phyloP scores from a whole-genome alignment of 2,797 vertebrate species.

The Artibeus lituratus region DNA sequence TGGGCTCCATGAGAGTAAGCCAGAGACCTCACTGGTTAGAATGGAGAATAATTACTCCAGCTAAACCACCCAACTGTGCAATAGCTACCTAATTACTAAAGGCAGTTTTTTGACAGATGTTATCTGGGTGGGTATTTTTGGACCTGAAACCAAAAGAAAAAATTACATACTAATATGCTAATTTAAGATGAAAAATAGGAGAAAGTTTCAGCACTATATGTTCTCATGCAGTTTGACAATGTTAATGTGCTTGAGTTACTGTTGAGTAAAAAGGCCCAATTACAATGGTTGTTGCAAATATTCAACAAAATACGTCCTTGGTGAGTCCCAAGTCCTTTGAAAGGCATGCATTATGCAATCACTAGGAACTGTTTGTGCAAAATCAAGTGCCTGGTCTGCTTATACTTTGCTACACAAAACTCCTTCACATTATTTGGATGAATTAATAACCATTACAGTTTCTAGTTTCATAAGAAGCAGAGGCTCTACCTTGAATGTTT shows the following conservation, averaged over 20 bases:
- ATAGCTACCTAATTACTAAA: neutral
- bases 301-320: neutral
- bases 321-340: neutral
- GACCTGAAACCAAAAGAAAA: neutral
- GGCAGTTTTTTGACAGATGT: neutral
- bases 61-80: neutral
- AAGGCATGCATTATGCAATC: neutral
- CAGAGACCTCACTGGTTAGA: neutral
- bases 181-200: constrained; percentile 8
- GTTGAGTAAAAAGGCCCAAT: neutral
- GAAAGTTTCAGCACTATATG: neutral
- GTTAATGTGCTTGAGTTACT: neutral
- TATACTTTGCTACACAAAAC: neutral
- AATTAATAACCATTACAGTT: neutral
- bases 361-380: neutral
- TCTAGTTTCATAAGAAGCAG: neutral
- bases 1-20: neutral
- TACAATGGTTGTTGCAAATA: neutral
- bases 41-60: neutral
- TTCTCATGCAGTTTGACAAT: neutral
- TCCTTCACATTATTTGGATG: neutral
- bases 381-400: neutral
- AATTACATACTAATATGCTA: neutral
- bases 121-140: neutral
- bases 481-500: constrained; percentile 39